Percentiles rank a stretch among this genome's conserved stretches.
phyloP scores from a whole-genome alignment of 2,113 vertebrate genomes.

The Rhombomys opimus region DNA sequence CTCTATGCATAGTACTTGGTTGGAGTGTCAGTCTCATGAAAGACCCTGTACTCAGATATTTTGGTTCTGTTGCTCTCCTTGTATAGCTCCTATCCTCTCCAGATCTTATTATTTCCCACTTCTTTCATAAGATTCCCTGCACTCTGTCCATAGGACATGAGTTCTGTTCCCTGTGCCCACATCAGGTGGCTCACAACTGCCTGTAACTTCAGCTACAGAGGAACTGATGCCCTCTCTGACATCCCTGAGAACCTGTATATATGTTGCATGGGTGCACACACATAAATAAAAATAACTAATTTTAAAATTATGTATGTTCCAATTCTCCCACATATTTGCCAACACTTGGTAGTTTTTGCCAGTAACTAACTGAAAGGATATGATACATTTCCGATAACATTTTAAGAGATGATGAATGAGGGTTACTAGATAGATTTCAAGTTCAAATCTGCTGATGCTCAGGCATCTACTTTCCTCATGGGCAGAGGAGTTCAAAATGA shows the following conservation, averaged over 20 bases:
- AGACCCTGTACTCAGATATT: too few relatives aligned
- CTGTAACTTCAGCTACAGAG: neutral
- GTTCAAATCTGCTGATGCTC: neutral
- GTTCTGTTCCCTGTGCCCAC: too few relatives aligned
- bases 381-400: neutral
- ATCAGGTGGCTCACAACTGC: neutral
- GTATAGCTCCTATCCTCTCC: too few relatives aligned
- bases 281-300: neutral
- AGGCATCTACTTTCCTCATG: neutral
- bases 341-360: neutral
- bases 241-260: too few relatives aligned
- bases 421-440: neutral
- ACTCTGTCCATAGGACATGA: too few relatives aligned
- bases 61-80: too few relatives aligned
- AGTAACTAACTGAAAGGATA: neutral
- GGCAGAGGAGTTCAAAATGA: neutral
- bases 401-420: neutral
- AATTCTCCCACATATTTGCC: neutral
- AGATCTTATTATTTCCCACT: too few relatives aligned
- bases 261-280: neutral
- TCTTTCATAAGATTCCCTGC: too few relatives aligned
- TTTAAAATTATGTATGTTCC: neutral
- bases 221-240: neutral
- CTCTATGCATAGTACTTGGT: too few relatives aligned
- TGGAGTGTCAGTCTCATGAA: too few relatives aligned